These are phyloP conservation scores for Arrhamphus sclerolepis DNA, from an alignment of 2,797 vertebrate species.

Conservation along the genomic window DNA sequence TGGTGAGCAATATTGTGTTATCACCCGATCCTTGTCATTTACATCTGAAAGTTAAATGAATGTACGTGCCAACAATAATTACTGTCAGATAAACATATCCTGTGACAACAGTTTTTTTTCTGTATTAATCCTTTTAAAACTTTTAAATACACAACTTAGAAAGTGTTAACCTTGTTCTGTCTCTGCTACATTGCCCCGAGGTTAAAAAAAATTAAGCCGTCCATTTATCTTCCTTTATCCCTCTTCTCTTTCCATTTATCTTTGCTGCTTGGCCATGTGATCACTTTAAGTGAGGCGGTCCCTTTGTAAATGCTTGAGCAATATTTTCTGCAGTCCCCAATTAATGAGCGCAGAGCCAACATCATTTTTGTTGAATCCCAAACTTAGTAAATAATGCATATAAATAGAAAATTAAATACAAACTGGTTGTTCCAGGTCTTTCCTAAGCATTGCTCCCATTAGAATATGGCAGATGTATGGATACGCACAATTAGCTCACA, in stretches of 20 bases:
- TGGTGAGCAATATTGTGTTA: no score
- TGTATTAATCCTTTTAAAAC: slow-evolving; percentile 7
- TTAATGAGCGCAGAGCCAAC: slow-evolving; percentile 30
- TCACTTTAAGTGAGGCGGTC: slow-evolving; percentile 20
- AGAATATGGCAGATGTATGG: slow-evolving; percentile 5
- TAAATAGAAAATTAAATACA: slow-evolving; percentile 16
- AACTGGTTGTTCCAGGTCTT: slow-evolving; percentile 7
- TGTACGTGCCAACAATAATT: neutral
- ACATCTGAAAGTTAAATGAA: no score
- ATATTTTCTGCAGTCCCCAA: slow-evolving; percentile 5
- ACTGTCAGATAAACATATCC: slow-evolving; percentile 7
- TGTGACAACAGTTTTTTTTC: neutral
- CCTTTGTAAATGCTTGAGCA: slow-evolving; percentile 28
- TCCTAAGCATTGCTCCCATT: slow-evolving; percentile 12
- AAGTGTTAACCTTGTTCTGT: slow-evolving; percentile 10
- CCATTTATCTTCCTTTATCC: slow-evolving; percentile 55
- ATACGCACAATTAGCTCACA: neutral
- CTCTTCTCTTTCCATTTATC: slow-evolving; percentile 44
- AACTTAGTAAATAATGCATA: slow-evolving; percentile 44
- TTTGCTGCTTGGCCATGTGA: slow-evolving; percentile 28
- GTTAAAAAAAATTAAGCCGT: slow-evolving; percentile 29
- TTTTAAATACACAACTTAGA: slow-evolving; percentile 4
- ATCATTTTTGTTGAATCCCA: slow-evolving; percentile 19
- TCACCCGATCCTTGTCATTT: no score
- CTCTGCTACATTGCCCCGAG: slow-evolving; percentile 19